A percentile compares a stretch with the other conserved stretches of the same genome.
Evolutionary conservation across 2,113 vertebrate species (phyloP).

Genomic region (Micromys minutus): DNA sequence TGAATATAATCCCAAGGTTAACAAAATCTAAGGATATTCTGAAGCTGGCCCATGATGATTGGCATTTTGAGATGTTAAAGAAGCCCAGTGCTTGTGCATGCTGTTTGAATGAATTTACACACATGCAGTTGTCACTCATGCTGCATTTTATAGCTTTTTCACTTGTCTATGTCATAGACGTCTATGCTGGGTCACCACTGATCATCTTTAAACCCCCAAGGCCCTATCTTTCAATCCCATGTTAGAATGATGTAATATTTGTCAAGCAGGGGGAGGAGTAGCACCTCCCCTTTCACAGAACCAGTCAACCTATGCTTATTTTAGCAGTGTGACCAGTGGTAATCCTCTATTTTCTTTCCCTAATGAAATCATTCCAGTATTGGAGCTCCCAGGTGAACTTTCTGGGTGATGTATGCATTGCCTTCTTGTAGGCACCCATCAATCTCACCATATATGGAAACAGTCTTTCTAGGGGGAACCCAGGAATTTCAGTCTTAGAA

Average conservation of each 20-base stretch:
- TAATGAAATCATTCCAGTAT: background rate
- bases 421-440: background rate
- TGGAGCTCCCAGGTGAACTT: background rate
- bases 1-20: background rate
- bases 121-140: background rate
- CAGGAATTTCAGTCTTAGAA: background rate
- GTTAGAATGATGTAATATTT: background rate
- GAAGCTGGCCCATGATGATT: background rate
- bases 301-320: background rate
- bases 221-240: background rate
- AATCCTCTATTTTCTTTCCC: background rate
- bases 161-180: background rate
- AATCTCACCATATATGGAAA: background rate
- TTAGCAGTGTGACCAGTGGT: background rate
- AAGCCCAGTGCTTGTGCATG: background rate
- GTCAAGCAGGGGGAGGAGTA: background rate
- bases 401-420: background rate
- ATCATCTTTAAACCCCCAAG: fast-evolving
- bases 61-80: constrained; percentile 39
- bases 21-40: background rate
- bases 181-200: background rate
- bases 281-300: background rate
- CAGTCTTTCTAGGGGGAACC: background rate
- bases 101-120: background rate
- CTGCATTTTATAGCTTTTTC: background rate